Base-by-base conservation (phyloP, 2,888 invertebrate genomes). In the Pristionchus japonicus region DNA sequence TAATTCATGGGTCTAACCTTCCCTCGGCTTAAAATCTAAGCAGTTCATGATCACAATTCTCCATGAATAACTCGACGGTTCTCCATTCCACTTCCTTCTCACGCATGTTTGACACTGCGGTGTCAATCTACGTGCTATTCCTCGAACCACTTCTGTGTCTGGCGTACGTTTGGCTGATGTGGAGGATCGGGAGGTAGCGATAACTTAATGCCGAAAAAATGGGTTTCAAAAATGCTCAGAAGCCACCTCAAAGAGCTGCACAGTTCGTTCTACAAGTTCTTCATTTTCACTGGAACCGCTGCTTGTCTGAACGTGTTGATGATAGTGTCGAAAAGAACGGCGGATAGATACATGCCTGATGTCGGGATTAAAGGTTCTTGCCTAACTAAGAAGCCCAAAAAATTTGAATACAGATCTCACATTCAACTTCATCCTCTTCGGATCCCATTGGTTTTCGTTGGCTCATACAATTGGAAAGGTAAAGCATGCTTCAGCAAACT, bases 161-260 rank as follows among this genome's bases (percentile, higher is more conserved):
- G 17, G 57, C 57, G 57, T 57, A 57, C n/a, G n/a, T n/a, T 27
- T 77, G 43, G 77, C 40, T 77, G n/a, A 77, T 77, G n/a, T 77
- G 77, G 77, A 40, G 77, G 27, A 77, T 77, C 27, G 23, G 43
- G 27, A 43, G 77, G 77, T 77, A 43, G 11, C 11, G 43, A 43
- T n/a, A n/a, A n/a, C n/a, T n/a, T n/a, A n/a, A n/a, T n/a, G n/a
- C n/a, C n/a, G n/a, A n/a, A 37, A 9, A 31, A 9, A 9, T 64
- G 13, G 49, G n/a, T n/a, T n/a, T n/a, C n/a, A n/a, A n/a, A n/a
- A n/a, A n/a, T n/a, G n/a, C n/a, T 70, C 3, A 77, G 77, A 27
- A 77, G 77, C 9, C 23, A 77, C 13, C 31, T 47, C 23, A n/a
- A 13, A 27, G 77, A 77, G 37, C 11, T 77, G 77, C n/a, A 57